A percentile compares a stretch with the other conserved stretches of the same genome.
Evolutionary conservation across 2,888 invertebrate genomes (phyloP).

Genomic region (Phortica magna): DNA sequence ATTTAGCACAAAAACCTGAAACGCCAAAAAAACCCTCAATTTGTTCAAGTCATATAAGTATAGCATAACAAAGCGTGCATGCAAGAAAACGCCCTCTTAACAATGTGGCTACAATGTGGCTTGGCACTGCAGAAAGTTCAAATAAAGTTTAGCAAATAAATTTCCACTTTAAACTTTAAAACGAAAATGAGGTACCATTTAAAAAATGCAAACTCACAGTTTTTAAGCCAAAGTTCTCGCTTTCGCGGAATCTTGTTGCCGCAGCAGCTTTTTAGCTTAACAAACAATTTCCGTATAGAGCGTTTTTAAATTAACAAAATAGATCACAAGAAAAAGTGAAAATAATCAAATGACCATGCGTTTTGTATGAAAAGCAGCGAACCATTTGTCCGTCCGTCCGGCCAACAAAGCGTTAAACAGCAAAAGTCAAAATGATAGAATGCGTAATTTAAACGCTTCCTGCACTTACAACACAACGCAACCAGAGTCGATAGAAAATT

Average conservation of each 20-base stretch:
- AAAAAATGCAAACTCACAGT: not conserved
- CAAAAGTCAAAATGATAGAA: constrained; percentile 1
- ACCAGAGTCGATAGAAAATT: not conserved
- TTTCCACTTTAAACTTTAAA: too few species aligned
- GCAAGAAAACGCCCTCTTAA: too few species aligned
- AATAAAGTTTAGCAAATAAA: too few species aligned
- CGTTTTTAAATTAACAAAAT: not conserved
- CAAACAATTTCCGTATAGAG: not conserved
- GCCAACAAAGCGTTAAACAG: not conserved
- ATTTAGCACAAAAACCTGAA: too few species aligned
- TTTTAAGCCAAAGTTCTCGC: not conserved
- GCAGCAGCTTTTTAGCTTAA: not conserved
- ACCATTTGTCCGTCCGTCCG: not conserved
- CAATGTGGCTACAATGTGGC: too few species aligned
- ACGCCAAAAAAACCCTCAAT: too few species aligned
- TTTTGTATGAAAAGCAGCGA: not conserved
- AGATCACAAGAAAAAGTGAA: constrained; percentile 11
- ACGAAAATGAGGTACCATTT: too few species aligned
- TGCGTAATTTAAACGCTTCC: constrained; percentile 34
- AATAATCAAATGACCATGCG: constrained; percentile 9
- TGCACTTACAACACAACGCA: constrained; percentile 23
- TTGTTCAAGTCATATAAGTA: too few species aligned
- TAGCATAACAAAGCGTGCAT: too few species aligned
- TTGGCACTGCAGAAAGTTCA: too few species aligned
- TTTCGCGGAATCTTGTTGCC: not conserved